Evolutionary conservation across 1,140 invertebrate genomes (phyloP).

Genomic region (Drosophila albomicans): DNA sequence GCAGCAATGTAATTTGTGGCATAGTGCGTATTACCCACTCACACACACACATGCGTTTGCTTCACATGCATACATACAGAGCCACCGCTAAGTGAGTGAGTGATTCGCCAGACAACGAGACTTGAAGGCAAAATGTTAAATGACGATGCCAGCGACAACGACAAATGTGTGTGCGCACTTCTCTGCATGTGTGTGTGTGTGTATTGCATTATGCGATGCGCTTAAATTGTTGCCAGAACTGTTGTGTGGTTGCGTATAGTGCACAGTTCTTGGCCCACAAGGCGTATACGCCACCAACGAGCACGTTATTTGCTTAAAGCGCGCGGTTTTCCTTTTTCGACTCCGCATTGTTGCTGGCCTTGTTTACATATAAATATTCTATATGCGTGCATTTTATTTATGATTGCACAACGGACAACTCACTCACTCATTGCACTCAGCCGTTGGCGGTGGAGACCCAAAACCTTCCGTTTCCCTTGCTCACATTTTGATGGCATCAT

Average conservation of each 20-base stretch:
- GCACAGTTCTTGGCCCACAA: conserved; percentile 31
- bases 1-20: conserved; percentile 70
- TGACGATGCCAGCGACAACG: conserved; percentile 68
- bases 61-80: conserved; percentile 4
- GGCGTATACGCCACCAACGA: not conserved
- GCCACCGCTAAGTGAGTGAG: conserved; percentile 73
- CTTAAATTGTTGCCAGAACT: conserved; percentile 37
- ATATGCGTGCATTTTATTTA: conserved; percentile 80
- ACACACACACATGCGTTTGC: conserved; percentile 7
- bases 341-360: conserved; percentile 29
- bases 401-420: conserved; percentile 66
- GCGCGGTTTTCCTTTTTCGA: conserved; percentile 26
- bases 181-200: conserved; percentile 8
- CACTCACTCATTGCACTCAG: conserved; percentile 50
- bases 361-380: conserved; percentile 74
- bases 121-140: conserved; percentile 82
- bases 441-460: conserved; percentile 4
- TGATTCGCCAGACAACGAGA: conserved; percentile 76
- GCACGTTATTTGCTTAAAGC: conserved; percentile 49
- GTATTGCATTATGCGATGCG: conserved; percentile 35
- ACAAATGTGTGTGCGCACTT: conserved; percentile 6
- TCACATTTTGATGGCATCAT: conserved; percentile 66
- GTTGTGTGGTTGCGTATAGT: conserved; percentile 12
- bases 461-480: conserved; percentile 8
- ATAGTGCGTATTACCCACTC: conserved; percentile 49